These are phyloP conservation scores for Paelopatides confundens DNA, from an alignment of 53 echinoderm and acorn worm species.

Conservation along the genomic window DNA sequence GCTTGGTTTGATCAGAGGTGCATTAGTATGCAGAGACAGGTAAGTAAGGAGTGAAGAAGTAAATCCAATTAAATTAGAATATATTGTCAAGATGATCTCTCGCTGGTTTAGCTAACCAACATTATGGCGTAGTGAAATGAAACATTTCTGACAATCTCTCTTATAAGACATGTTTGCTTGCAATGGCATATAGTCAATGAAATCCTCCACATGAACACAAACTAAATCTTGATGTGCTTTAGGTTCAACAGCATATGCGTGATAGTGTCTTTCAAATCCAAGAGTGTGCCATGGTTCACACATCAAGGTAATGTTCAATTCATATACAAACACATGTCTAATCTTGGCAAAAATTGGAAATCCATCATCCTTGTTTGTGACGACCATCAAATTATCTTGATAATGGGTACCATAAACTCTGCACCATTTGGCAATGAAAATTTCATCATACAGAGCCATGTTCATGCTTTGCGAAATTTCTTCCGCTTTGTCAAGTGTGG, in stretches of 20 bases:
- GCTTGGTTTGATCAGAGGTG: too few relatives aligned
- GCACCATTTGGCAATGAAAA: conserved; percentile 20
- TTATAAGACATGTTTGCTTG: background rate
- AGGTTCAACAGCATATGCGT: conserved; percentile 47
- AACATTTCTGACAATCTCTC: background rate
- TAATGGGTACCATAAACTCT: conserved; percentile 44
- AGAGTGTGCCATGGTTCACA: conserved; percentile 48
- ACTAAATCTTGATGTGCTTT: background rate
- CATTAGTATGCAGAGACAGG: too few relatives aligned
- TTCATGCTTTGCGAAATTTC: background rate
- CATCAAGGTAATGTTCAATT: conserved; percentile 20
- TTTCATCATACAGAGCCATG: conserved; percentile 9
- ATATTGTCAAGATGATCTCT: too few relatives aligned
- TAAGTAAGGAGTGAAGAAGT: too few relatives aligned
- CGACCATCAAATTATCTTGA: conserved; percentile 50
- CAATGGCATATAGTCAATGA: background rate
- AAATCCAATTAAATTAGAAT: too few relatives aligned
- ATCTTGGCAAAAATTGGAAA: conserved; percentile 51
- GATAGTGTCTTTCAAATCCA: conserved; percentile 46
- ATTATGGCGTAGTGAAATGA: background rate
- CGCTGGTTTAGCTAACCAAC: too few relatives aligned
- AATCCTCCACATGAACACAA: background rate
- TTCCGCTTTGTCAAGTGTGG: background rate
- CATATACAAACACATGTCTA: conserved; percentile 11
- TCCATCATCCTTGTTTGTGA: conserved; percentile 49